These are phyloP conservation scores for Odocoileus virginianus DNA, from an alignment of 2,113 vertebrate genomes.

Conservation along the genomic window DNA sequence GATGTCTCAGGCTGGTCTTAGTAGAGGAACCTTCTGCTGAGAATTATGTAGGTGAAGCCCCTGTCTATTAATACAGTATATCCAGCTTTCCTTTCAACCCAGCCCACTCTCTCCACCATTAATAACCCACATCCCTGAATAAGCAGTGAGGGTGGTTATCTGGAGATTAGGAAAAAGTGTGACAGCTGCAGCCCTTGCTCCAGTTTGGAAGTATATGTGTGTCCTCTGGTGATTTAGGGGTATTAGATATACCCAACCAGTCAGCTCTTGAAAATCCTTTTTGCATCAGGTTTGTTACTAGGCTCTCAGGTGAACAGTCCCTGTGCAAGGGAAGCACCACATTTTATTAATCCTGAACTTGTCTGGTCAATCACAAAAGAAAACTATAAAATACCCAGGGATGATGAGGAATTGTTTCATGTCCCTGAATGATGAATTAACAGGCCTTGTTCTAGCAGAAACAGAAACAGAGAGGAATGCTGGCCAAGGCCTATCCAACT, in stretches of 20 bases:
- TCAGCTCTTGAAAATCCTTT: neutral
- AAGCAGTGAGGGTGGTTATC: slow-evolving; percentile 5
- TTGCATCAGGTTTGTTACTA: neutral
- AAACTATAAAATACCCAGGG: neutral
- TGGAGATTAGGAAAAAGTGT: neutral
- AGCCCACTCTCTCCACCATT: neutral
- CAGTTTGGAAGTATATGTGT: neutral
- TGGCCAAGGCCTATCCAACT: neutral
- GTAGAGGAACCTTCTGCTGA: slow-evolving; percentile 7
- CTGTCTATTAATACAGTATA: neutral
- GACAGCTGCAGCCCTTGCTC: neutral
- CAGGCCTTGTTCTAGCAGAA: neutral
- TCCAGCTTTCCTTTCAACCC: slow-evolving; percentile 11
- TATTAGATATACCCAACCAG: neutral
- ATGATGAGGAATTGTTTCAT: neutral
- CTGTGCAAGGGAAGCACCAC: neutral
- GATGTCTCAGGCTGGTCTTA: neutral
- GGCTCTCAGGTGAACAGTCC: neutral
- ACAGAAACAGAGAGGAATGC: slow-evolving; percentile 22
- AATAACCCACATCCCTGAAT: neutral
- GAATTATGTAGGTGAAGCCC: slow-evolving; percentile 19
- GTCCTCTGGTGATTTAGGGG: neutral
- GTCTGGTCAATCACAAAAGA: slow-evolving; percentile 5
- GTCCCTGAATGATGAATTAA: neutral
- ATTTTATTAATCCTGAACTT: neutral